Conservation (phyloP, 2,888 invertebrate genomes). For the Drosophila fungiperda region DNA sequence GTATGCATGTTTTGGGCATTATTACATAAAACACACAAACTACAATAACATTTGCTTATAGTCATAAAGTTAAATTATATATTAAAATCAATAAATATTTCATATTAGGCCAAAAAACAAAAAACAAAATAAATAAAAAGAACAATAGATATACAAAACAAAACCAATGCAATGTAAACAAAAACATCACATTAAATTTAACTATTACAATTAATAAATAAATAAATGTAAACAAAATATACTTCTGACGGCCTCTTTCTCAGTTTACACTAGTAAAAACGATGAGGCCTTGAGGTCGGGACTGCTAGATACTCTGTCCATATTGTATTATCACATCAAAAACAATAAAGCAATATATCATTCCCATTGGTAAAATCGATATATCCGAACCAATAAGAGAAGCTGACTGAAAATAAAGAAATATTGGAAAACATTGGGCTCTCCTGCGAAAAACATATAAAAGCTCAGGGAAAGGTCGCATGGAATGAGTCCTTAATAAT, state of each 20-base stretch:
- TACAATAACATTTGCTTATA: conserved; percentile 37
- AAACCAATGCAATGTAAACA: conserved; percentile 68
- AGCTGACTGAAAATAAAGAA: background rate
- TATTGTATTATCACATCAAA: background rate
- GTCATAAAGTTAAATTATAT: conserved; percentile 42
- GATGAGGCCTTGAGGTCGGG: background rate
- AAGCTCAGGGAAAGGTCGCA: conserved; percentile 1
- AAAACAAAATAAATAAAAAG: background rate
- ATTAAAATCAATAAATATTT: conserved; percentile 28
- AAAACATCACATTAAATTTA: conserved; percentile 67
- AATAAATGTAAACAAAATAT: conserved; percentile 50
- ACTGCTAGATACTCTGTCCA: background rate
- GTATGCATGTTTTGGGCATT: conserved; percentile 43
- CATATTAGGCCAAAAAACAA: conserved; percentile 51
- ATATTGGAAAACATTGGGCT: background rate
- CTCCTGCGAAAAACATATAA: background rate
- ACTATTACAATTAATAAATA: conserved; percentile 63
- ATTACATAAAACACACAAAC: conserved; percentile 13
- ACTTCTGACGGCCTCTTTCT: background rate
- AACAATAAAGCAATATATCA: background rate
- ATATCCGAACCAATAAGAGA: background rate
- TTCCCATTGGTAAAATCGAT: background rate
- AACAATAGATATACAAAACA: conserved; percentile 1
- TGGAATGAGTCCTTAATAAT: background rate
- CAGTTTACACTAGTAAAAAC: background rate